Base-by-base conservation (phyloP, 35 echinoderm and acorn worm species). In the Apostichopus californicus region DNA sequence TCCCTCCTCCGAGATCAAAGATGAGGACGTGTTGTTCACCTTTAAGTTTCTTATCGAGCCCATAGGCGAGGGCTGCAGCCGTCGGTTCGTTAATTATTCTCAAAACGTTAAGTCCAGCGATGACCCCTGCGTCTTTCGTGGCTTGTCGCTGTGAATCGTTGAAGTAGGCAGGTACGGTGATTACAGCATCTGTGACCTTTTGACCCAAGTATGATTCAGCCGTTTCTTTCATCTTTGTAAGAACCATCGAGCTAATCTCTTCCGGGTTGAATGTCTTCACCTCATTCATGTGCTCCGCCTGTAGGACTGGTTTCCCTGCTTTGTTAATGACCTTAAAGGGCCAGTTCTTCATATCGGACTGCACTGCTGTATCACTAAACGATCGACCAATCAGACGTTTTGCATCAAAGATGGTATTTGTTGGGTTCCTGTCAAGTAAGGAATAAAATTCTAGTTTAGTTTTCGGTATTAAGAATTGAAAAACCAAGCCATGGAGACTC, bases 301-400 rank as follows among this genome's bases (percentile, higher is more conserved):
- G 12, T 46, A 92, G 63, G 59, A 82, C 80, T 13, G 78, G 78
- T 52, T 81, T 92, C 12, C 70, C 91, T 11, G 25, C 70, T n/a
- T 71, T 54, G 9, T 92, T 83, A 12, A 92, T 66, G 14, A 92
- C 93, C 26, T 59, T 94, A 79, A 97, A 97, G 1, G 96, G 92
- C 96, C 96, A 97, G 65, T 95, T 91, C 77, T 97, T 97, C 96
- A 95, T 97, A 86, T 97, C 96, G 20, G 93, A 77, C 34, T 97
- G 96, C 5, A 97, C 96, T 60, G 95, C 11, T 3, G 21, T n/a
- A 28, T 97, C 95, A 24, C 93, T 90, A 77, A 95, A 97, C 8
- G 55, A 55, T 15, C 95, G 84, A 15, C 95, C 95, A 54, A 97
- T 92, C 54, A 97, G 87, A 17, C 96, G 96, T 78, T 98, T 98